Percentiles rank a stretch among this genome's conserved stretches.
phyloP scores from a whole-genome alignment of 2,888 invertebrate genomes.

The Drosophila mimica region DNA sequence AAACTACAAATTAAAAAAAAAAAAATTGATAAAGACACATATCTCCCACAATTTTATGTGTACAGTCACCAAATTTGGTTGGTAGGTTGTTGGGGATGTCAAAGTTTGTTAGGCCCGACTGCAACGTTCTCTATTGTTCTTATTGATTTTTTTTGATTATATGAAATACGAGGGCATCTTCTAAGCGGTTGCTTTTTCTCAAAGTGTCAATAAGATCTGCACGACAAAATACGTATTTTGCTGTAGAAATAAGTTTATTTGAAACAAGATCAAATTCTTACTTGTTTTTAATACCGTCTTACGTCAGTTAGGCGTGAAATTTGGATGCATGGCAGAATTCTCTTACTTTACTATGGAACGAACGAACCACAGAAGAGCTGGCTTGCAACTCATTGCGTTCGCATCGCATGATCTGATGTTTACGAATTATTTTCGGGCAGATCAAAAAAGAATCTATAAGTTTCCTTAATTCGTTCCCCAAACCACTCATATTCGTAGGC shows the following conservation, averaged over 20 bases:
- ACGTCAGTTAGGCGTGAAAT: not conserved
- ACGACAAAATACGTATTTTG: not conserved
- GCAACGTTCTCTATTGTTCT: no score
- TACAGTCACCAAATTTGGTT: no score
- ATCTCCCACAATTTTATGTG: no score
- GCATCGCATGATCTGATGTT: not conserved
- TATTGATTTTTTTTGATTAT: not conserved
- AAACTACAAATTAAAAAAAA: not conserved
- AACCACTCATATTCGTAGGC: no score
- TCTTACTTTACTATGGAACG: not conserved
- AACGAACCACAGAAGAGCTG: not conserved
- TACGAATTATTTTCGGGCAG: not conserved
- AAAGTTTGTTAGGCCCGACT: no score
- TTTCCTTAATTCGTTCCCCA: no score
- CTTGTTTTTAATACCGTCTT: not conserved
- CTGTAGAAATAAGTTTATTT: not conserved
- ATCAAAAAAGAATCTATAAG: not conserved
- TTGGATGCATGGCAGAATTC: not conserved
- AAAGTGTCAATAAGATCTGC: not conserved
- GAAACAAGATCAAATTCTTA: not conserved
- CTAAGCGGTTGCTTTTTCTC: not conserved
- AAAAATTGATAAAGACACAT: no score
- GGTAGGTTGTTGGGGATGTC: no score
- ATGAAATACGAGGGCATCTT: not conserved
- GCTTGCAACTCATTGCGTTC: not conserved